A percentile compares a stretch with the other conserved stretches of the same genome.
These are phyloP conservation scores for Pheosia tremula DNA, from an alignment of 2,888 invertebrate genomes.

Conservation along the genomic window DNA sequence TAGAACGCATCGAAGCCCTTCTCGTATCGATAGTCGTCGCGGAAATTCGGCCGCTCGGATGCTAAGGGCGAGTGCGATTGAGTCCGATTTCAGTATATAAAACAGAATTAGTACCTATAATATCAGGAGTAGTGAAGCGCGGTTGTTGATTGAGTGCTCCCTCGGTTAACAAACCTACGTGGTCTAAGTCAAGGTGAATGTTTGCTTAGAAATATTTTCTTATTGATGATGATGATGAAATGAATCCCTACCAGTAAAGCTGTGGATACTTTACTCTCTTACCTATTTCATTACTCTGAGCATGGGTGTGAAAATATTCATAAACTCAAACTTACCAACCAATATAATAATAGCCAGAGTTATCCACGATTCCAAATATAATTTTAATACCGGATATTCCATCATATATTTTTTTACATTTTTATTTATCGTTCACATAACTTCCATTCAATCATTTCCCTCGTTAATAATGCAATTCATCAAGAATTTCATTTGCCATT, in stretches of 20 bases:
- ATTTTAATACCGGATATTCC: not conserved
- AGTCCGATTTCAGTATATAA: not conserved
- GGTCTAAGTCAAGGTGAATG: too few relatives aligned
- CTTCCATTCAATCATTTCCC: slow-evolving; percentile 5
- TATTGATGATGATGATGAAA: too few relatives aligned
- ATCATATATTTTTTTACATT: slow-evolving; percentile 15
- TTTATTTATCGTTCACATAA: slow-evolving; percentile 8
- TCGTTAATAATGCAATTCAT: slow-evolving; percentile 17
- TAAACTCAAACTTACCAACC: slow-evolving; percentile 6
- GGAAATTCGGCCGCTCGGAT: slow-evolving; percentile 50
- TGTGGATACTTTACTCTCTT: too few relatives aligned
- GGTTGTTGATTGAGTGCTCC: too few relatives aligned
- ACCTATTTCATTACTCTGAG: too few relatives aligned
- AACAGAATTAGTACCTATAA: too few relatives aligned
- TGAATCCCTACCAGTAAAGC: too few relatives aligned
- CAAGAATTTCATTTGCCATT: slow-evolving; percentile 14
- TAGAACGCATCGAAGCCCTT: slow-evolving; percentile 56
- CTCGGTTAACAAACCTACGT: too few relatives aligned
- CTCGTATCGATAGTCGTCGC: slow-evolving; percentile 55
- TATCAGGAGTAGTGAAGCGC: too few relatives aligned
- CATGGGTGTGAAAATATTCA: not conserved
- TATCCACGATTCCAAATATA: not conserved
- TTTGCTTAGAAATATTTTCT: too few relatives aligned
- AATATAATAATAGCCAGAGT: not conserved
- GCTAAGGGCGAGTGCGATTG: slow-evolving; percentile 21